Conservation (phyloP, 2,888 invertebrate genomes). For the Homarus gammarus region DNA sequence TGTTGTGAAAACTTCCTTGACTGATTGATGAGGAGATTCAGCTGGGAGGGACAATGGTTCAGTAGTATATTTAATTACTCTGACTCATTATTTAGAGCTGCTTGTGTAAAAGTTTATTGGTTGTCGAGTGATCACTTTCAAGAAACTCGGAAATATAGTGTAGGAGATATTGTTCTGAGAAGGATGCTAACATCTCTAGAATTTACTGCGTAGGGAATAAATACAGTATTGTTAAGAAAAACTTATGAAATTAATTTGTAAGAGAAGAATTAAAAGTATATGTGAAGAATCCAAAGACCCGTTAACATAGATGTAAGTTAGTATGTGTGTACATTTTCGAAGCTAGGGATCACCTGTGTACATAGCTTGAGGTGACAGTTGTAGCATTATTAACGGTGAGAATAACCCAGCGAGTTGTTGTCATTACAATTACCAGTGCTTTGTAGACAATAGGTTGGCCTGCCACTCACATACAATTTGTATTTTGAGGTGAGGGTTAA, state of each 20-base stretch:
- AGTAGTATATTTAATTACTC: too few relatives aligned
- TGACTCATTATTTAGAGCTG: too few relatives aligned
- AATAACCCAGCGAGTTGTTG: constrained; percentile 13
- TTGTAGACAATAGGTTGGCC: too few relatives aligned
- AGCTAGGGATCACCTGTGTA: constrained; percentile 19
- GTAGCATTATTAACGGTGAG: neutral
- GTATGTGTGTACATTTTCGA: constrained; percentile 29
- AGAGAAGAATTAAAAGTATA: neutral
- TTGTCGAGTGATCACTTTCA: too few relatives aligned
- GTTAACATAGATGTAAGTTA: neutral
- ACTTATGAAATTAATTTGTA: neutral
- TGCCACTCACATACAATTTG: too few relatives aligned
- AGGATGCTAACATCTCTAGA: neutral
- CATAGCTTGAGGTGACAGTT: constrained; percentile 24
- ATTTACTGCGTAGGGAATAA: neutral
- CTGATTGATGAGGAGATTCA: too few relatives aligned
- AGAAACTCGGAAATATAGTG: too few relatives aligned
- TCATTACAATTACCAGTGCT: neutral
- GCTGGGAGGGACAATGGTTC: too few relatives aligned
- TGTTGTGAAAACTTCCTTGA: too few relatives aligned
- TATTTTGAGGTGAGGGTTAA: too few relatives aligned
- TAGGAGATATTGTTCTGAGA: too few relatives aligned
- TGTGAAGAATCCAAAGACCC: neutral
- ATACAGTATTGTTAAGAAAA: neutral
- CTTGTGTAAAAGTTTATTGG: too few relatives aligned